A percentile compares a stretch with the other conserved stretches of the same genome.
phyloP scores from a whole-genome alignment of 2,113 vertebrate species.

The Phoenicopterus ruber region DNA sequence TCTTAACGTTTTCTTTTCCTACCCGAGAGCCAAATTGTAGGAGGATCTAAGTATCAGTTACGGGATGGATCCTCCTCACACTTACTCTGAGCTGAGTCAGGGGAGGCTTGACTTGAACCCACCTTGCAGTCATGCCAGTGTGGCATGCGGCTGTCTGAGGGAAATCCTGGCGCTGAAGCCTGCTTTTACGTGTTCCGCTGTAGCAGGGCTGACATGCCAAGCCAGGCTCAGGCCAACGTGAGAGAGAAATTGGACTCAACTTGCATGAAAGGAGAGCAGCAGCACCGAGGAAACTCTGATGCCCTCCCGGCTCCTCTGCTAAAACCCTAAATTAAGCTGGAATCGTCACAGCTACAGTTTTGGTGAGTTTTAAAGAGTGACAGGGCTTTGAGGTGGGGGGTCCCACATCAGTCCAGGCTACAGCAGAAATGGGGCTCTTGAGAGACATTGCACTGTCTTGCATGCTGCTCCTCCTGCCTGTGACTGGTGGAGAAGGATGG shows the following conservation, averaged over 20 bases:
- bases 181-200: not conserved
- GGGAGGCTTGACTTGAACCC: not conserved
- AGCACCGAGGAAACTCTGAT: not conserved
- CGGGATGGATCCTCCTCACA: not conserved
- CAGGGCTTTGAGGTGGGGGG: not conserved
- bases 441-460: not conserved
- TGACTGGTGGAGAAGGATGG: too few species aligned
- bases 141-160: not conserved
- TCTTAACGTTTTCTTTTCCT: not conserved
- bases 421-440: not conserved
- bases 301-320: not conserved
- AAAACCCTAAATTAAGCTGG: not conserved
- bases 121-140: not conserved
- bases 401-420: not conserved
- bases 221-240: not conserved
- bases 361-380: not conserved
- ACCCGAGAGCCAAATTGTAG: not conserved
- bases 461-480: not conserved
- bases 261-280: not conserved
- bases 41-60: not conserved
- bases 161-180: not conserved
- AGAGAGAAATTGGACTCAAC: not conserved
- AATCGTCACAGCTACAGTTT: accelerated
- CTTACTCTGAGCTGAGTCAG: not conserved
- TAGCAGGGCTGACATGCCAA: not conserved